Percentiles rank a stretch among this genome's conserved stretches.
Conservation (phyloP, 2,888 invertebrate genomes). For the Cataglyphis cursor region DNA sequence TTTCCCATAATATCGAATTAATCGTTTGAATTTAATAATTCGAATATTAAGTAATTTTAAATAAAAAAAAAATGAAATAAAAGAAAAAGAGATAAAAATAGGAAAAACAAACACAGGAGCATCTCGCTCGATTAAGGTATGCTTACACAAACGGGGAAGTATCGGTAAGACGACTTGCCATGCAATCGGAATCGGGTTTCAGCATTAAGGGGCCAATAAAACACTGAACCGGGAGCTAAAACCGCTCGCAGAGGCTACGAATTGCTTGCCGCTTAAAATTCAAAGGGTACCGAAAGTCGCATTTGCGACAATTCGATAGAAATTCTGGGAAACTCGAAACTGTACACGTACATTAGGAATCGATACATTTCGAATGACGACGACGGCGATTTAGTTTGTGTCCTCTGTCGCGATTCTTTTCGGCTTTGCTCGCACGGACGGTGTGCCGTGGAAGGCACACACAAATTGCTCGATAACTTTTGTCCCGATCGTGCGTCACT, state of each 20-base stretch:
- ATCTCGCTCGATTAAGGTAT: not conserved
- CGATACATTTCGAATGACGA: constrained; percentile 46
- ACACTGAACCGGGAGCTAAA: not conserved
- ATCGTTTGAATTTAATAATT: not conserved
- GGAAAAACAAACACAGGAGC: not conserved
- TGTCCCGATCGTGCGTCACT: constrained; percentile 50
- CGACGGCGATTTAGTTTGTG: constrained; percentile 19
- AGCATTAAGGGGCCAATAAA: constrained; percentile 33
- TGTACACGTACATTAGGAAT: constrained; percentile 31
- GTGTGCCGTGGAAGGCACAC: constrained; percentile 44
- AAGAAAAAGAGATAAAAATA: not conserved
- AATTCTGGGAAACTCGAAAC: constrained; percentile 54
- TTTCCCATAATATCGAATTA: not conserved
- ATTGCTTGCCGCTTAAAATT: constrained; percentile 57
- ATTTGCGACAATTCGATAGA: constrained; percentile 38
- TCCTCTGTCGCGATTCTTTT: constrained; percentile 28
- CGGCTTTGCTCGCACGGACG: constrained; percentile 16
- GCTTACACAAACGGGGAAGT: not conserved
- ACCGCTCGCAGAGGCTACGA: constrained; percentile 1
- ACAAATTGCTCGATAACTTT: constrained; percentile 69
- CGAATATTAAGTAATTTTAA: not conserved
- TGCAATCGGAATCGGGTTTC: constrained; percentile 18
- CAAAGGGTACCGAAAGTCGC: constrained; percentile 62
- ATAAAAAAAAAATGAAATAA: not conserved
- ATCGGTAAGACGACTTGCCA: not conserved